These are phyloP conservation scores for Theretra japonica DNA, from an alignment of 2,888 invertebrate genomes.

Conservation along the genomic window DNA sequence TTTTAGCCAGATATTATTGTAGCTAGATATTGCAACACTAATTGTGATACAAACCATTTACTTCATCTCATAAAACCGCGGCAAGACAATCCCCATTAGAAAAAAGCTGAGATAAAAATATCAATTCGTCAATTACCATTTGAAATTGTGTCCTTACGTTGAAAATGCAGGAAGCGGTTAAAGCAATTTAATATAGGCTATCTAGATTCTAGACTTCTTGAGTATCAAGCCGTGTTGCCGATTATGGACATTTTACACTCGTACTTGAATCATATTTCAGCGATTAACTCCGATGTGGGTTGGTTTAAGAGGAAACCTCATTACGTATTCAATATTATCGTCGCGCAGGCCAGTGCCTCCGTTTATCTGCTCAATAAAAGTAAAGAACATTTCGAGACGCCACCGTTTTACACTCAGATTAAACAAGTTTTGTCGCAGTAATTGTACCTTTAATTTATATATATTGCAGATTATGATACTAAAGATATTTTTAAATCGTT, in stretches of 20 bases:
- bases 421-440: slow-evolving; percentile 45
- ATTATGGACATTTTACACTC: slow-evolving; percentile 14
- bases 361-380: slow-evolving; percentile 59
- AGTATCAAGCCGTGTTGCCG: background rate
- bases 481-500: background rate
- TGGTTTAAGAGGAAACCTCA: slow-evolving; percentile 65
- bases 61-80: background rate
- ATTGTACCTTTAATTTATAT: slow-evolving; percentile 43
- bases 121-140: no score
- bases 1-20: no score
- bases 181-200: slow-evolving; percentile 1
- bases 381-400: slow-evolving; percentile 58
- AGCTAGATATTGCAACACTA: no score
- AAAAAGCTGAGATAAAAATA: no score
- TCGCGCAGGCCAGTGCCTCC: slow-evolving; percentile 51
- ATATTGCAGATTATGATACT: background rate
- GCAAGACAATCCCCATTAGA: background rate
- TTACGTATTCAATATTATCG: slow-evolving; percentile 66
- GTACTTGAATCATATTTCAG: slow-evolving; percentile 22
- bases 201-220: no score
- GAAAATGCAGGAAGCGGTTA: background rate
- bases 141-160: no score
- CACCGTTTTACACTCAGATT: slow-evolving; percentile 52
- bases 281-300: slow-evolving; percentile 55
- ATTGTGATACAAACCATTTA: no score